Base-by-base conservation (phyloP, 2,888 invertebrate species). In the Stratiomys singularior region DNA sequence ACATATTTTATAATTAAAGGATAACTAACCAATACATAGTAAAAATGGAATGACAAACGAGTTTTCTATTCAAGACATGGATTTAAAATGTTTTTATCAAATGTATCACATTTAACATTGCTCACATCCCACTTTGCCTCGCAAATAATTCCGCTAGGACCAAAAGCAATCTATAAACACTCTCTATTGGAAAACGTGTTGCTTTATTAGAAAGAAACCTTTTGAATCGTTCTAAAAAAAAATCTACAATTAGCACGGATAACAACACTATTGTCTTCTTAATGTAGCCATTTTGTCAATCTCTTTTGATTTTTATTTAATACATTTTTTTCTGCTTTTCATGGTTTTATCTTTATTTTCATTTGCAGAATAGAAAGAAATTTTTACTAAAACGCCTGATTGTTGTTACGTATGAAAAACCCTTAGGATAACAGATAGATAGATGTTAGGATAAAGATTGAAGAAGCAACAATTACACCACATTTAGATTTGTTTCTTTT, bases 391-490 rank as follows among this genome's bases (percentile, higher is more conserved):
- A 60, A 18, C 13, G 23, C 25, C 58, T 60, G 13, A 60, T 52
- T n/a, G 27, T 27, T 25, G 64, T 64, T 64, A 30, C 30, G 64
- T 64, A 30, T 64, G 11, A 15, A 30, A 64, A 37, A 37, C 37
- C 37, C 37, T 37, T 37, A 30, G 13, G 64, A 64, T 21, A 28
- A 9, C 3, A 9, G 21, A 15, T 21, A 30, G n/a, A 5, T 28
- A 21, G 7, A 44, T 23, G 21, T 21, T 37, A 67, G 67, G 30
- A 23, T 46, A 46, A 37, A 18, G 27, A 46, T 23, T 25, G 23
- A 69, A n/a, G 25, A 64, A 64, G 23, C 67, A 67, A 69, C 69
- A 69, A 46, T 69, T 69, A 69, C 47, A 69, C 69, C 69, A 69
- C 27, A 69, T 69, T 69, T 46, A 66, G 46, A 47, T 69, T 9